Base-by-base conservation (phyloP, 2,888 invertebrate species). In the Venustoraphidia nigricollis region DNA sequence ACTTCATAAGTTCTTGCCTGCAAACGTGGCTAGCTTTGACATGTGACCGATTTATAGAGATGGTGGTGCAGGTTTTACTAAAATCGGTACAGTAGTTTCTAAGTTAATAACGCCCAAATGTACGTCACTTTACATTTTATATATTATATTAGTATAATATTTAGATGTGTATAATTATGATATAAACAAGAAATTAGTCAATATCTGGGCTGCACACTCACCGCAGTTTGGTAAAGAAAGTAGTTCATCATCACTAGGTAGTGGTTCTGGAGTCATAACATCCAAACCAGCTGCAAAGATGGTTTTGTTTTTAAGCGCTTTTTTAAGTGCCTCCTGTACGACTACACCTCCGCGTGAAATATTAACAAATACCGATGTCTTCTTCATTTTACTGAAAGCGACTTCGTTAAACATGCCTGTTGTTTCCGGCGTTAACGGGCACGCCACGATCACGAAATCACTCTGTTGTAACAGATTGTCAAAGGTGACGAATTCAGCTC, bases 241-340 rank as follows among this genome's bases (percentile, higher is more conserved):
- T n/a, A 95, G 69, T 47, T 83, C 83, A 64, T 89, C 80, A 62
- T 83, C 78, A 8, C 75, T 65, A 0, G 93, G 87, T 47, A 96
- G 63, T 0, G 95, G 95, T 64, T 96, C 95, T 0, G 95, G 94
- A 1, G 80, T 79, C 59, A 85, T 87, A 3, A 95, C 95, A 63
- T 96, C 95, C 2, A 96, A 70, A 0, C 93, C 95, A 2, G 94
- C 95, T 0, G 85, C 85, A 60, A 81, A 83, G 52, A 95, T 93
- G 53, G 75, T 71, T 2, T 79, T 77, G 37, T 70, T 72, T 58
- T 79, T 79, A 44, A 96, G 67, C 0, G 93, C 93, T 44, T 76
- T 73, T 46, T 84, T 77, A 27, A 96, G 66, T 51, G 84, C 91
- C 1, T 84, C 78, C 60, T 93, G 92, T 54, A 92, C 81, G 0